phyloP scores from a whole-genome alignment of 2,888 invertebrate genomes.

The Spodoptera picta region DNA sequence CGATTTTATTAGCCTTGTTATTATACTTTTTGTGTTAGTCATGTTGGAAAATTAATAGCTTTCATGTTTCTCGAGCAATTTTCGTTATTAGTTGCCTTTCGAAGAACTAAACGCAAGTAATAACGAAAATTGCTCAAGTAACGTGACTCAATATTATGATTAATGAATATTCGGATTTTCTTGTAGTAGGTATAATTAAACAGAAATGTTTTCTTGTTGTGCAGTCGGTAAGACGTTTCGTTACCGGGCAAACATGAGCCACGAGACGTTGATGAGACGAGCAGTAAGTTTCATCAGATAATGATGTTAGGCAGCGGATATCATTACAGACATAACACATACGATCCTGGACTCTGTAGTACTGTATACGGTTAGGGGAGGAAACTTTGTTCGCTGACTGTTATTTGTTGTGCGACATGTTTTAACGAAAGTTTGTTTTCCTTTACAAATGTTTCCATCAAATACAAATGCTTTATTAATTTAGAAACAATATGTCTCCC shows the following conservation, averaged over 20 bases:
- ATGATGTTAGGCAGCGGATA: constrained; percentile 53
- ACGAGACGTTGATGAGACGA: constrained; percentile 56
- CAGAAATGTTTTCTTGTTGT: constrained; percentile 3
- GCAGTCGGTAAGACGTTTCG: constrained; percentile 6
- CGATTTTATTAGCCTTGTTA: constrained; percentile 61
- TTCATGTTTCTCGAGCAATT: constrained; percentile 45
- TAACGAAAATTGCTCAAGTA: background rate
- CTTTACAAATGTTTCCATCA: constrained; percentile 37
- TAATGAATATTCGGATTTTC: background rate
- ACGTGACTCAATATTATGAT: constrained; percentile 3
- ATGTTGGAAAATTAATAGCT: constrained; percentile 52
- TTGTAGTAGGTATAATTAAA: background rate
- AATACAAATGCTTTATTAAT: constrained; percentile 29
- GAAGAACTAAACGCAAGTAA: background rate
- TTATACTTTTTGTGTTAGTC: constrained; percentile 54
- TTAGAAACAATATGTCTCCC: constrained; percentile 27
- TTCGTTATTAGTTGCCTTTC: constrained; percentile 13
- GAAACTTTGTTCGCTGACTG: constrained; percentile 51
- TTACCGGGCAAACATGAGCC: constrained; percentile 16
- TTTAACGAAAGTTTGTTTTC: constrained; percentile 30
- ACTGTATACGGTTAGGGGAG: constrained; percentile 48
- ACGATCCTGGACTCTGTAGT: constrained; percentile 11
- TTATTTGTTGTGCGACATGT: constrained; percentile 49
- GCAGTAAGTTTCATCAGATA: constrained; percentile 55
- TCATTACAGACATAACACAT: constrained; percentile 35